These are phyloP conservation scores for Eristalis arbustorum DNA, from an alignment of 2,888 invertebrate genomes.

Conservation along the genomic window DNA sequence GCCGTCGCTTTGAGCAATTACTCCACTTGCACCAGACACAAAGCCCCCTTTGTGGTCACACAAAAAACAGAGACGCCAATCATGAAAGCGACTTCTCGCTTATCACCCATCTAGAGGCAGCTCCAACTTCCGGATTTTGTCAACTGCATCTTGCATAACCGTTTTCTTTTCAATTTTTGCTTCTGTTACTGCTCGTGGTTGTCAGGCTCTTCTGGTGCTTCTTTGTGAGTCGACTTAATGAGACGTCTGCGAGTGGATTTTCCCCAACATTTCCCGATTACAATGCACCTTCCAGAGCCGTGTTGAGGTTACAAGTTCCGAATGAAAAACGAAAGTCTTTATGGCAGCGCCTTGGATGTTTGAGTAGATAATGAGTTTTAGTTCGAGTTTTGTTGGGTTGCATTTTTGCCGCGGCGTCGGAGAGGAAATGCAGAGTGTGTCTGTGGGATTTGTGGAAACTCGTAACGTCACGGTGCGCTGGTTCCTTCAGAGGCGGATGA, in stretches of 20 bases:
- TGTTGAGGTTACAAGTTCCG: constrained; percentile 24
- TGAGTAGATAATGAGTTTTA: neutral
- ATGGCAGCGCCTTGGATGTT: constrained; percentile 11
- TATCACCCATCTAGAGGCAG: constrained; percentile 21
- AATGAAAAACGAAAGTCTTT: constrained; percentile 44
- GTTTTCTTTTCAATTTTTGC: constrained; percentile 14
- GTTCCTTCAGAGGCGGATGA: neutral
- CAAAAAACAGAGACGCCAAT: neutral
- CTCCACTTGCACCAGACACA: neutral
- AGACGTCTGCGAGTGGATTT: neutral
- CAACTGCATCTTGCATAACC: constrained; percentile 23
- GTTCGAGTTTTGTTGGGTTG: neutral
- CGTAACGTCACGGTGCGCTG: neutral
- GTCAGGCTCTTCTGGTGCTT: neutral
- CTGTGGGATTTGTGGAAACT: neutral
- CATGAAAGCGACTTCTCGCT: constrained; percentile 1
- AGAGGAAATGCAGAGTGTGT: neutral
- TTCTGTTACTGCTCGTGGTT: neutral
- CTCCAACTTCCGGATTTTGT: constrained; percentile 30
- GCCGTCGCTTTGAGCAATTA: neutral
- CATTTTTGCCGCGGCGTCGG: neutral
- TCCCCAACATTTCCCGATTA: neutral
- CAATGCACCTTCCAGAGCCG: neutral
- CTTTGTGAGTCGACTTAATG: neutral
- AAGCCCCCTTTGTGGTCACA: neutral